Percentiles rank a stretch among this genome's conserved stretches.
These are phyloP conservation scores for Iselma pallidipennis DNA, from an alignment of 2,888 invertebrate species.

Conservation along the genomic window DNA sequence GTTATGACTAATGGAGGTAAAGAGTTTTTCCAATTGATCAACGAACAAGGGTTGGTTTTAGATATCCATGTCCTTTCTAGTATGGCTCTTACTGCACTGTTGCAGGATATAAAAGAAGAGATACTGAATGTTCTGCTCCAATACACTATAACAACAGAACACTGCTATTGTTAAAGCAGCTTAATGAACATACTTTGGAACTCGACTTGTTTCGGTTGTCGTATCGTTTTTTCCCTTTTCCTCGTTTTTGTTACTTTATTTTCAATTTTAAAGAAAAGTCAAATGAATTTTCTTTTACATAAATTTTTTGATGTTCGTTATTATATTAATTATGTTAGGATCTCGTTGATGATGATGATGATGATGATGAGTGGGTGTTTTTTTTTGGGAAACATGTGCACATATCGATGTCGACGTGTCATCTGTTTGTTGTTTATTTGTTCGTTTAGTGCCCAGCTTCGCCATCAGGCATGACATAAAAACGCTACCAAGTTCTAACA, in stretches of 20 bases:
- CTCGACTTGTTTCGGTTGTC: background rate
- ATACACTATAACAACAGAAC: background rate
- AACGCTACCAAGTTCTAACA: conserved; percentile 8
- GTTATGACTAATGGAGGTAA: background rate
- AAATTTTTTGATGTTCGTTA: background rate
- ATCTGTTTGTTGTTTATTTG: conserved; percentile 43
- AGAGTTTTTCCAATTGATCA: background rate
- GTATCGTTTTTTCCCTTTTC: background rate
- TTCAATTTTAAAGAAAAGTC: background rate
- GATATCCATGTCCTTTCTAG: background rate
- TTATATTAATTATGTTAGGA: background rate
- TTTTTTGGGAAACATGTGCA: conserved; percentile 16
- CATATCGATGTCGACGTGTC: conserved; percentile 24
- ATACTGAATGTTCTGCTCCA: no score
- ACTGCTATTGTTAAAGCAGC: background rate
- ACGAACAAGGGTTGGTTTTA: background rate
- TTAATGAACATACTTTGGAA: background rate
- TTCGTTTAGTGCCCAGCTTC: conserved; percentile 40
- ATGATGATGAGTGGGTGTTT: background rate
- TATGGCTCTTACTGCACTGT: background rate
- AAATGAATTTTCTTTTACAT: background rate
- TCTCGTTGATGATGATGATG: background rate
- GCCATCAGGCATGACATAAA: conserved; percentile 19
- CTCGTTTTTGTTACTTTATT: no score
- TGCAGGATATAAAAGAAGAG: no score